Conservation (phyloP, 2,113 vertebrate genomes). For the Lonchura striata region DNA sequence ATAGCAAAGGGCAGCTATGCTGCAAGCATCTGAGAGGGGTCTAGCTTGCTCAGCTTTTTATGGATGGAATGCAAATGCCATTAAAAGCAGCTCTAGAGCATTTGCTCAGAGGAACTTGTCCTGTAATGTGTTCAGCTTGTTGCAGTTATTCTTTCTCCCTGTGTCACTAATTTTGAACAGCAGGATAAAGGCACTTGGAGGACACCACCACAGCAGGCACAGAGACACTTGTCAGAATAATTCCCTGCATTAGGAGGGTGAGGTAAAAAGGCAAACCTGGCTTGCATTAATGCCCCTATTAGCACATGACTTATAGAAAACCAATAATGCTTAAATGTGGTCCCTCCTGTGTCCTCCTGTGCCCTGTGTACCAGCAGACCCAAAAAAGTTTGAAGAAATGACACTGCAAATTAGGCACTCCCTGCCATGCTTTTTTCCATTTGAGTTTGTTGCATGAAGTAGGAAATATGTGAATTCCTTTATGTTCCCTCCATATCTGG, state of each 20-base stretch:
- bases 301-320: not conserved
- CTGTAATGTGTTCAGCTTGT: not conserved
- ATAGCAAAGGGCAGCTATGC: not conserved
- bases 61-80: not conserved
- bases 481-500: not conserved
- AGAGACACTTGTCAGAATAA: conserved; percentile 18
- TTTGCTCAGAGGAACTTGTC: not conserved
- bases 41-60: conserved; percentile 7
- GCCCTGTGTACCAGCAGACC: not conserved
- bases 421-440: not conserved
- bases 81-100: not conserved
- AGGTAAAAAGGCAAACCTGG: conserved; percentile 24
- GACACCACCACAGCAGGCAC: conserved; percentile 6
- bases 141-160: conserved; percentile 41
- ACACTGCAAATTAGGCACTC: not conserved
- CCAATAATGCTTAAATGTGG: not conserved
- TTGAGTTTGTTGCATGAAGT: not conserved
- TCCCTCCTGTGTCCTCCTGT: not conserved
- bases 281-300: not conserved
- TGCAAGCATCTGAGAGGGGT: not conserved
- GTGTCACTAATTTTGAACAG: conserved; percentile 37
- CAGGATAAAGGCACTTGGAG: conserved; percentile 16
- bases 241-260: not conserved
- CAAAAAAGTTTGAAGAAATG: not conserved
- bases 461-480: not conserved